Evolutionary conservation across 2,888 invertebrate species (phyloP).

Genomic region (Cheilosia vulpina): DNA sequence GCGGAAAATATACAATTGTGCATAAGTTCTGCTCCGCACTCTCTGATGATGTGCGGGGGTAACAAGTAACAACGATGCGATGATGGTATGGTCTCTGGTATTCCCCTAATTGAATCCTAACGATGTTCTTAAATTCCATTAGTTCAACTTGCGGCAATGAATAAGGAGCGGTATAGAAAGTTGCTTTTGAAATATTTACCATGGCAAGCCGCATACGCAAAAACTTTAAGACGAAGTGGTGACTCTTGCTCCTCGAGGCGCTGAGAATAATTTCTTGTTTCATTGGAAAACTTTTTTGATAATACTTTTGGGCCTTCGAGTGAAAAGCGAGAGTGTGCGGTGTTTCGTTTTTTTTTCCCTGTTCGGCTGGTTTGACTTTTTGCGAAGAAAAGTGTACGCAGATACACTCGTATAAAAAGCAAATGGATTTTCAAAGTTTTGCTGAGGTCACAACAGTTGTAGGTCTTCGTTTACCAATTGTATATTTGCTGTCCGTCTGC

Average conservation of each 20-base stretch:
- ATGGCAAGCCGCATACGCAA: conserved; percentile 30
- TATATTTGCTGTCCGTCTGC: too few relatives aligned
- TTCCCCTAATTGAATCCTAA: conserved; percentile 46
- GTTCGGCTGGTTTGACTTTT: not conserved
- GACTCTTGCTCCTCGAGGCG: conserved; percentile 41
- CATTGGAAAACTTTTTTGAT: conserved; percentile 66
- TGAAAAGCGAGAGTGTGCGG: conserved; percentile 49
- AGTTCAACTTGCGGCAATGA: conserved; percentile 38
- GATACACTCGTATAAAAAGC: not conserved
- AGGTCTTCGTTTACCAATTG: too few relatives aligned
- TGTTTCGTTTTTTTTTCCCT: not conserved
- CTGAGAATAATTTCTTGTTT: conserved; percentile 49
- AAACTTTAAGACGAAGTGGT: conserved; percentile 49
- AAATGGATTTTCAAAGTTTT: conserved; percentile 24
- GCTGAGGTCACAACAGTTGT: not conserved
- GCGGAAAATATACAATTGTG: conserved; percentile 16
- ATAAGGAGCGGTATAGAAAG: conserved; percentile 22
- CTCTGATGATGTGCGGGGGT: not conserved
- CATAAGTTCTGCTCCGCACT: conserved; percentile 16
- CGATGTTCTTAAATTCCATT: conserved; percentile 47
- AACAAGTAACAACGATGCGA: too few relatives aligned
- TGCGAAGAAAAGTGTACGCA: not conserved
- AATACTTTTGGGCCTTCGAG: conserved; percentile 37
- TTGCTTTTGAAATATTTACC: conserved; percentile 46
- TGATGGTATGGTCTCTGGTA: conserved; percentile 3